A percentile compares a stretch with the other conserved stretches of the same genome.
These are phyloP conservation scores for roundworm (Caenorhabditis elegans) DNA, from an alignment of 1,140 invertebrate species.

Conservation along the genomic window WBcel235 BX284606.5:10428501-10429000, in stretches of 20 bases:
- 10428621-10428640: background rate
- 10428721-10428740: too few relatives aligned
- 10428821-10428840: background rate
- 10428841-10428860: background rate
- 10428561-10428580: conserved; percentile 18
- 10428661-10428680: too few relatives aligned
- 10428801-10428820: too few relatives aligned
- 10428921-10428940: conserved; percentile 23
- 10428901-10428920: background rate
- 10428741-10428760: too few relatives aligned
- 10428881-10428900: background rate
- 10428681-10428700: too few relatives aligned
- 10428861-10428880: conserved; percentile 8
- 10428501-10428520: background rate
- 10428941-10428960: background rate
- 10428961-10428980: conserved; percentile 14
- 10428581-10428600: background rate
- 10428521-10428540: conserved; percentile 2
- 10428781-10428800: too few relatives aligned
- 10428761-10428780: too few relatives aligned
- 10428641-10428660: background rate
- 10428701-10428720: too few relatives aligned
- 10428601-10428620: conserved; percentile 1
- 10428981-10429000: background rate
- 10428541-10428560: conserved; percentile 25